Percentiles rank a stretch among this genome's conserved stretches.
phyloP scores from a whole-genome alignment of 1,140 invertebrate genomes.

The Aleiodes sp. region DNA sequence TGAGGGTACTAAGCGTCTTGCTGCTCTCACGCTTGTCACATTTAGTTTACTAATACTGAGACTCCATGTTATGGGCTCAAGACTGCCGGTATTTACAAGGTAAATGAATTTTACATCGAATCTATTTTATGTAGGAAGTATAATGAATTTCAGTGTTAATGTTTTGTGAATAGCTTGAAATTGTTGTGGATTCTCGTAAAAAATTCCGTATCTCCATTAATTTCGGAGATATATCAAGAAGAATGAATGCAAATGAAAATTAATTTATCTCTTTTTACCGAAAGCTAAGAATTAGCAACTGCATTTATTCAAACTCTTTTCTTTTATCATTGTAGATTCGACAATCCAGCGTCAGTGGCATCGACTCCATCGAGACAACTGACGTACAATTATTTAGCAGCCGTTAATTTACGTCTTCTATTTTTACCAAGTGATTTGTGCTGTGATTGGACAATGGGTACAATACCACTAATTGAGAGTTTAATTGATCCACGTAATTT shows the following conservation, averaged over 20 bases:
- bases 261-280: no score
- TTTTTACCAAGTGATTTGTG: constrained; percentile 90
- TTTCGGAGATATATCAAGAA: not conserved
- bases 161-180: no score
- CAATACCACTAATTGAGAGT: constrained; percentile 85
- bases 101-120: constrained; percentile 52
- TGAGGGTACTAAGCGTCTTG: constrained; percentile 80
- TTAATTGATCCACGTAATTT: constrained; percentile 86
- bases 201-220: no score
- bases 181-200: no score
- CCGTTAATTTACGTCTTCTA: constrained; percentile 90
- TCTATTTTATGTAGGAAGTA: not conserved
- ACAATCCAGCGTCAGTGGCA: constrained; percentile 90
- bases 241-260: no score
- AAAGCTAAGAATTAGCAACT: no score
- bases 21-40: constrained; percentile 81
- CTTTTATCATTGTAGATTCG: constrained; percentile 75
- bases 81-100: constrained; percentile 94
- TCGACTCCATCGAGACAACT: constrained; percentile 82
- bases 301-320: no score
- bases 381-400: constrained; percentile 92
- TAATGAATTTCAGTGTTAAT: not conserved
- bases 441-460: constrained; percentile 99
- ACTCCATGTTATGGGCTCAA: constrained; percentile 94
- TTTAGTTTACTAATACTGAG: constrained; percentile 83